Percentiles rank a stretch among this genome's conserved stretches.
phyloP scores from a whole-genome alignment of 2,888 invertebrate species.

The Sympetrum striolatum region DNA sequence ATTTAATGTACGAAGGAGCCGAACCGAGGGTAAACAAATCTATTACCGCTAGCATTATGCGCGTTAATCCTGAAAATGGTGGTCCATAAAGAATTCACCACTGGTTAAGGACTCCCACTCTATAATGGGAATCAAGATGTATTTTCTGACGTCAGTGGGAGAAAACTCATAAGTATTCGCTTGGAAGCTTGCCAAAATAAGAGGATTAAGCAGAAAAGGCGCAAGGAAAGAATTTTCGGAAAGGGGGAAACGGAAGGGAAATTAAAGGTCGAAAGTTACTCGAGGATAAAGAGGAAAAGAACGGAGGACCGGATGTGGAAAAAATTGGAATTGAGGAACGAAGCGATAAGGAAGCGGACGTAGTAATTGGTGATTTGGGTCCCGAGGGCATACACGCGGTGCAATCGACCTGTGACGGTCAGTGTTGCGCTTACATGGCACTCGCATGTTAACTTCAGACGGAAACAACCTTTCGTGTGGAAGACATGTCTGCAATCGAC shows the following conservation, averaged over 20 bases:
- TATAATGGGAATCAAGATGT: not conserved
- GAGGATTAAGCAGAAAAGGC: not conserved
- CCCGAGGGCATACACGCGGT: not conserved
- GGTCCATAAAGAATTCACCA: not conserved
- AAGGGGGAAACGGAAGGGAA: not conserved
- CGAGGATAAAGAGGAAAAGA: not conserved
- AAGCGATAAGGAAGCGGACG: not conserved
- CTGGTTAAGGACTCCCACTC: not conserved
- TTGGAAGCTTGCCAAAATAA: too few species aligned
- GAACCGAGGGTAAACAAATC: not conserved
- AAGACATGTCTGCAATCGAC: too few species aligned
- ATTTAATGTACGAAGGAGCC: not conserved
- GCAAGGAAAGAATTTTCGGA: not conserved
- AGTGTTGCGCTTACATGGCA: not conserved
- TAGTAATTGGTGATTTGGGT: not conserved
- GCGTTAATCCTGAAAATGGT: not conserved
- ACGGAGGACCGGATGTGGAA: not conserved
- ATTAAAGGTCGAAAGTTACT: not conserved
- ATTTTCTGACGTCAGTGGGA: too few species aligned
- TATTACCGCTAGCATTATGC: not conserved
- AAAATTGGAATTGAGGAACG: not conserved
- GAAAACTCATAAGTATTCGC: too few species aligned
- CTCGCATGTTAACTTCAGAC: not conserved
- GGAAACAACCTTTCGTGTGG: not conserved
- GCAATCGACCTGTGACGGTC: not conserved